Percentiles rank a stretch among this genome's conserved stretches.
These are phyloP conservation scores for Stenodera caucasica DNA, from an alignment of 2,888 invertebrate genomes.

Conservation along the genomic window DNA sequence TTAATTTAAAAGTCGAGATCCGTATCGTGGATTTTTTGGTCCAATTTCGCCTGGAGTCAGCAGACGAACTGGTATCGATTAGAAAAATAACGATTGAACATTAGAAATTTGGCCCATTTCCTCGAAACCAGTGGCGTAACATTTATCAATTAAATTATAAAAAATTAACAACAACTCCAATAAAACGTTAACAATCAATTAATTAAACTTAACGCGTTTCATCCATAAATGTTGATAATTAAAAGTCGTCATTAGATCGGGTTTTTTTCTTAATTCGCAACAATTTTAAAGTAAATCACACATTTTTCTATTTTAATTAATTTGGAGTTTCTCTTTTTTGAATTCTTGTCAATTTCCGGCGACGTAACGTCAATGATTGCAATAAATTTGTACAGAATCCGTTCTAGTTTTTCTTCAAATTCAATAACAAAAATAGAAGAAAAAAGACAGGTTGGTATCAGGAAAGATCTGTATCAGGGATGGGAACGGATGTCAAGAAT, in stretches of 20 bases:
- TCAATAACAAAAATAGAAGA: too few species aligned
- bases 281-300: conserved; percentile 28
- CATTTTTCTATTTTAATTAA: conserved; percentile 11
- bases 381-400: conserved; percentile 26
- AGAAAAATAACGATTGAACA: not conserved
- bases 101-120: conserved; percentile 14
- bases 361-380: not conserved
- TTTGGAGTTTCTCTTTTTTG: not conserved
- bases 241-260: not conserved
- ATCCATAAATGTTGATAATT: conserved; percentile 23
- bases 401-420: conserved; percentile 30
- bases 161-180: not conserved
- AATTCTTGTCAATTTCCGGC: conserved; percentile 9
- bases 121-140: not conserved
- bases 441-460: conserved; percentile 34
- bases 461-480: conserved; percentile 38
- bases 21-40: not conserved
- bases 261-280: too few species aligned
- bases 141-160: not conserved
- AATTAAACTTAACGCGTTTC: conserved; percentile 12
- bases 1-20: conserved; percentile 18
- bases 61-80: conserved; percentile 13
- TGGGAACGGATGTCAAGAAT: conserved; percentile 47
- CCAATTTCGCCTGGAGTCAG: conserved; percentile 6
- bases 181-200: not conserved